Conservation (phyloP, 2,113 vertebrate species). For the Myotis yumanensis region DNA sequence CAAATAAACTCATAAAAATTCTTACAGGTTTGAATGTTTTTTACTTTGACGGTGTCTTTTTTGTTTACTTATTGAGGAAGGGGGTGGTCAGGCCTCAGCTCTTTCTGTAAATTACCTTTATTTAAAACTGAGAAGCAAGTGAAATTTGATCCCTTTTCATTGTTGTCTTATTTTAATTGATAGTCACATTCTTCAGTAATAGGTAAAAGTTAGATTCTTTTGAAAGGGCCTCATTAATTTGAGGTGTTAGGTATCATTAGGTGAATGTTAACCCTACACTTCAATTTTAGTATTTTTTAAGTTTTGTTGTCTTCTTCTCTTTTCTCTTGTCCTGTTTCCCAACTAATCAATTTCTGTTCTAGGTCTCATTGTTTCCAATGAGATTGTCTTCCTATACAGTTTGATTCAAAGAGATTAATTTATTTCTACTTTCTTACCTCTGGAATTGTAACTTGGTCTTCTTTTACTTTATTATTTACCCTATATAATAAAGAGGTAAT, state of each 20-base stretch:
- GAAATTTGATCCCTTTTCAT: neutral
- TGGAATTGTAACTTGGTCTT: neutral
- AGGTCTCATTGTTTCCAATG: neutral
- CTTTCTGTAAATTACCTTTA: neutral
- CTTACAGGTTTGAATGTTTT: neutral
- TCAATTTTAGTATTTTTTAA: neutral
- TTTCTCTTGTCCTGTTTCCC: conserved; percentile 28
- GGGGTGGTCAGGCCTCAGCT: neutral
- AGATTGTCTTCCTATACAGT: neutral
- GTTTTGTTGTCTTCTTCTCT: conserved; percentile 40
- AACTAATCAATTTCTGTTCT: conserved; percentile 56
- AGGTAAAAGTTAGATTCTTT: neutral
- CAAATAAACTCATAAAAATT: neutral
- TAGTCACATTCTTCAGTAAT: conserved; percentile 26
- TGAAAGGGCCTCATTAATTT: conserved; percentile 40
- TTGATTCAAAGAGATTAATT: conserved; percentile 27
- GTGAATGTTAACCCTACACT: neutral
- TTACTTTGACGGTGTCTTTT: neutral
- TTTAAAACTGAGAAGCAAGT: conserved; percentile 37
- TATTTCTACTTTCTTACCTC: neutral
- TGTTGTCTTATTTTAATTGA: conserved; percentile 49
- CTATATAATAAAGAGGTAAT: too few species aligned
- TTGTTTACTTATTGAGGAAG: neutral
- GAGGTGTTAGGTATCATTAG: neutral
- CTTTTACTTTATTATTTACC: conserved; percentile 1